Conservation (phyloP, 2,797 vertebrate species). For the Neosilurus hyrtlii region DNA sequence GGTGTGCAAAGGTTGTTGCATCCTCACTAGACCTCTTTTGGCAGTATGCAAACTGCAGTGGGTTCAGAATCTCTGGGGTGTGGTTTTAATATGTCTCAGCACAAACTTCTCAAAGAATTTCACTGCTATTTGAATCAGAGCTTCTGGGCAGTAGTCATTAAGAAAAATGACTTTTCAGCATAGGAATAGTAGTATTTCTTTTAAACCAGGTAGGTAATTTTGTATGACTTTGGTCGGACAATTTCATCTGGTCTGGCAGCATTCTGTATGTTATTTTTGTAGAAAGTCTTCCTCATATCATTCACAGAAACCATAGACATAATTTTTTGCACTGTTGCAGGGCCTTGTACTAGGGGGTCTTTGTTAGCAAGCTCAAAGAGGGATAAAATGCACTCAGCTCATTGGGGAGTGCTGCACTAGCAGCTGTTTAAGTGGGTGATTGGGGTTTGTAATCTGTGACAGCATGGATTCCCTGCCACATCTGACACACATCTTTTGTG, state of each 20-base stretch:
- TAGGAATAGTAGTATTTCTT: neutral
- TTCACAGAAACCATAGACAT: slow-evolving; percentile 4
- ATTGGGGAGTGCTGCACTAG: neutral
- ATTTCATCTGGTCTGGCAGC: neutral
- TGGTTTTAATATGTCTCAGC: neutral
- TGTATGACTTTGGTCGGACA: neutral
- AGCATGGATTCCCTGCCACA: neutral
- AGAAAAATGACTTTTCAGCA: too few relatives aligned
- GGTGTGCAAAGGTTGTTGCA: neutral
- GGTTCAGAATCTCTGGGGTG: neutral
- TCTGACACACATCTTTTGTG: neutral
- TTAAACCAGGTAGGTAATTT: neutral
- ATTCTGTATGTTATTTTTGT: neutral
- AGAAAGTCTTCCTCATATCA: neutral
- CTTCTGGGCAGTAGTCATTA: too few relatives aligned
- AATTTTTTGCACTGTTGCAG: neutral
- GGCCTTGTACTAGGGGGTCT: neutral
- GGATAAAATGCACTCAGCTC: neutral
- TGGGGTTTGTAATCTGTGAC: neutral
- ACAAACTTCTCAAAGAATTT: neutral
- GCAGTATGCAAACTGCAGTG: too few relatives aligned
- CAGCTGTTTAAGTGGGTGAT: neutral
- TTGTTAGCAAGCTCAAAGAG: neutral
- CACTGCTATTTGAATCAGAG: too few relatives aligned
- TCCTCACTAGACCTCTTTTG: neutral